Evolutionary conservation across 2,888 invertebrate genomes (phyloP).

Genomic region (Hirtodrosophila cameraria): DNA sequence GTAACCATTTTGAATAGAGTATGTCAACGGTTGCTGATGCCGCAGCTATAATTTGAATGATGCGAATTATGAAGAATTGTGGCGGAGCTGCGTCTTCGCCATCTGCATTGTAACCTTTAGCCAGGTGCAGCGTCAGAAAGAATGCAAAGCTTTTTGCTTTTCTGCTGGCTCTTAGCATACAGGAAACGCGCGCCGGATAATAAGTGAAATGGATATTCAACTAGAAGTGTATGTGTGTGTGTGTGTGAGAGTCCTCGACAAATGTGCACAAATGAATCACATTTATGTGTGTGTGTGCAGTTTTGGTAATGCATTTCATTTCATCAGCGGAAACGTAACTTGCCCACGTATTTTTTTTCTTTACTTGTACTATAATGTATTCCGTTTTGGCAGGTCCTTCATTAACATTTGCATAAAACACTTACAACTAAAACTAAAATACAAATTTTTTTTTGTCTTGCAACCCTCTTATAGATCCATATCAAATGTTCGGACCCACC

Average conservation of each 20-base stretch:
- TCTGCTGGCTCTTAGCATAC: conserved; percentile 34
- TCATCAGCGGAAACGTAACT: conserved; percentile 74
- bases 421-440: conserved; percentile 7
- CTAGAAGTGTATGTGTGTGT: conserved; percentile 30
- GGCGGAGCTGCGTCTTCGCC: conserved; percentile 21
- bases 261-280: conserved; percentile 63
- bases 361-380: conserved; percentile 47
- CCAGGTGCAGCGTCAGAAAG: conserved; percentile 29
- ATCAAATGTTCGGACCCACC: conserved; percentile 98
- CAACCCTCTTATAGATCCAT: conserved; percentile 91
- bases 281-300: conserved; percentile 35
- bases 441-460: conserved; percentile 41
- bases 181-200: conserved; percentile 74
- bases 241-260: conserved; percentile 56
- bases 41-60: conserved; percentile 23
- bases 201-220: conserved; percentile 72
- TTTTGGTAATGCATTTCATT: conserved; percentile 75
- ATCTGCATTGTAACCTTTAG: conserved; percentile 44
- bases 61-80: conserved; percentile 59
- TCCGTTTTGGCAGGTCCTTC: conserved; percentile 68
- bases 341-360: conserved; percentile 46
- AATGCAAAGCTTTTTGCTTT: conserved; percentile 37
- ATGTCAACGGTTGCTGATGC: conserved; percentile 1
- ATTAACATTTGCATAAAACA: conserved; percentile 72
- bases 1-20: no score